Percentiles rank a stretch among this genome's conserved stretches.
phyloP scores from a whole-genome alignment of 2,888 invertebrate species.

The Caradrina clavipalpis region DNA sequence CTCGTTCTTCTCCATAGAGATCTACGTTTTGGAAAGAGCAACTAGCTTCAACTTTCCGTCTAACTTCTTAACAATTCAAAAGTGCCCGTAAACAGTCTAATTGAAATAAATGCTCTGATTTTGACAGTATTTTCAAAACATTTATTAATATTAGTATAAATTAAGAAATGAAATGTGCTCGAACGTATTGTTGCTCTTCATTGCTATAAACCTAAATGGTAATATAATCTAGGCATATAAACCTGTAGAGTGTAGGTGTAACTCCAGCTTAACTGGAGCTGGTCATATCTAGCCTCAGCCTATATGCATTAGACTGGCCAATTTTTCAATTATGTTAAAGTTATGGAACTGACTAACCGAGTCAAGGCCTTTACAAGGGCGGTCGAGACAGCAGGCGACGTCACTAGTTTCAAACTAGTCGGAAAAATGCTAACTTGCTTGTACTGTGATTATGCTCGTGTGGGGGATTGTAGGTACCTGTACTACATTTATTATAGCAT shows the following conservation, averaged over 20 bases:
- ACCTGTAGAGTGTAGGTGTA: slow-evolving; percentile 21
- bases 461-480: not conserved
- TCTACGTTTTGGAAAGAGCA: too few relatives aligned
- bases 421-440: slow-evolving; percentile 8
- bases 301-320: slow-evolving; percentile 27
- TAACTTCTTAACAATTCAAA: too few relatives aligned
- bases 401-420: slow-evolving; percentile 35
- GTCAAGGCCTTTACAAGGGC: slow-evolving; percentile 67
- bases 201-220: slow-evolving; percentile 5
- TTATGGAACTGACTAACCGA: slow-evolving; percentile 55
- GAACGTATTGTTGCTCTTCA: too few relatives aligned
- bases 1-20: too few relatives aligned
- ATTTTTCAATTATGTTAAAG: slow-evolving; percentile 52
- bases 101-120: too few relatives aligned
- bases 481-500: too few relatives aligned
- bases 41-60: too few relatives aligned
- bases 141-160: too few relatives aligned
- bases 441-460: not conserved
- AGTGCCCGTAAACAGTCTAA: too few relatives aligned
- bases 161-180: too few relatives aligned
- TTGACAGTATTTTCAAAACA: too few relatives aligned
- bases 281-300: slow-evolving; percentile 25
- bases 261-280: too few relatives aligned
- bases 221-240: slow-evolving; percentile 11
- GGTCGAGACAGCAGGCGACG: slow-evolving; percentile 53